phyloP scores from a whole-genome alignment of 2,797 vertebrate species.

The Sebastes aleutianus region DNA sequence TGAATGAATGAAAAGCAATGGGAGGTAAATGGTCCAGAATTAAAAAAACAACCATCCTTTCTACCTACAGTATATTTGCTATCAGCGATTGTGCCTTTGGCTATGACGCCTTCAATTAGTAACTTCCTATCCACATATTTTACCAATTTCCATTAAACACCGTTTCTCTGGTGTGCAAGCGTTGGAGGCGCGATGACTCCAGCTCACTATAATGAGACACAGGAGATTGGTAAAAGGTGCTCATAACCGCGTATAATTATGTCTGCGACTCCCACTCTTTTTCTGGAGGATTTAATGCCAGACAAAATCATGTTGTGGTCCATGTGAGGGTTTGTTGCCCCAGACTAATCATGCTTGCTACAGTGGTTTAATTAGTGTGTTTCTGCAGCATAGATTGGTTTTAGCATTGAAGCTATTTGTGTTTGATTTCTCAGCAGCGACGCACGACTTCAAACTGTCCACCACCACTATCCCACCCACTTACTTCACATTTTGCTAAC shows the following conservation, averaged over 20 bases:
- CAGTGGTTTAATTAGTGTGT: constrained; percentile 72
- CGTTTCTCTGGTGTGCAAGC: constrained; percentile 36
- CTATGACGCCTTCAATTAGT: constrained; percentile 57
- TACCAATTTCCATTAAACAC: constrained; percentile 59
- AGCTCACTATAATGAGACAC: constrained; percentile 70
- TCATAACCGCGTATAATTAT: constrained; percentile 76
- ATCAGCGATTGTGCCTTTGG: constrained; percentile 31
- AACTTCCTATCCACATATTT: constrained; percentile 60
- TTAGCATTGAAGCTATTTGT: constrained; percentile 51
- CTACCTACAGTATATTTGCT: constrained; percentile 8
- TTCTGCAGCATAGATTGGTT: constrained; percentile 58
- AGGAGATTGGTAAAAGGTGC: constrained; percentile 75
- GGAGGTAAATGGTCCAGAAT: constrained; percentile 8
- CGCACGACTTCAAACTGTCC: neutral
- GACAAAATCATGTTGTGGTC: constrained; percentile 69
- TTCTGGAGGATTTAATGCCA: constrained; percentile 74
- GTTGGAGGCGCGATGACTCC: constrained; percentile 50
- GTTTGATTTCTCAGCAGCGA: neutral
- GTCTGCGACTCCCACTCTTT: constrained; percentile 65
- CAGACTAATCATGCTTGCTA: constrained; percentile 72
- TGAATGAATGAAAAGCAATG: constrained; percentile 39
- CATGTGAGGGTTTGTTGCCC: constrained; percentile 73
- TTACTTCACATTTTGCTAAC: neutral
- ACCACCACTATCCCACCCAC: neutral
- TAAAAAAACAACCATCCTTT: neutral